phyloP scores from a whole-genome alignment of 2,888 invertebrate genomes.

The Cryptocephalus primarius region DNA sequence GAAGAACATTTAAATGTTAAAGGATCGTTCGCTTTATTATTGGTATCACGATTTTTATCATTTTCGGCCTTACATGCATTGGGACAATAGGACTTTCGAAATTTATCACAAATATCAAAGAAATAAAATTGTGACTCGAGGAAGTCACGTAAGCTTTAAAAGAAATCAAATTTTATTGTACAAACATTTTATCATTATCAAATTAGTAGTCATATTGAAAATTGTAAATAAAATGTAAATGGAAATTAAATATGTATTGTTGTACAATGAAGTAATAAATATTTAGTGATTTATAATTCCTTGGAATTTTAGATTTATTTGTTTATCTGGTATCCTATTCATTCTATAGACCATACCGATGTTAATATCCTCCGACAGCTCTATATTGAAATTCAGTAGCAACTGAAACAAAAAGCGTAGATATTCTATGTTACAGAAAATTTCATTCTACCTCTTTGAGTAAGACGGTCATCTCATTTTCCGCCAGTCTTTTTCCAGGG shows the following conservation, averaged over 20 bases:
- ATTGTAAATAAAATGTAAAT: constrained; percentile 30
- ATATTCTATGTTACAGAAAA: constrained; percentile 24
- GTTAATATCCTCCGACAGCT: constrained; percentile 15
- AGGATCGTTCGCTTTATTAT: no score
- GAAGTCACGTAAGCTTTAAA: constrained; percentile 28
- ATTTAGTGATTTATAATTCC: constrained; percentile 34
- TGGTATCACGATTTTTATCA: background rate
- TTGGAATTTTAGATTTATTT: constrained; percentile 27
- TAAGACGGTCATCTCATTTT: constrained; percentile 42
- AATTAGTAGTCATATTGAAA: constrained; percentile 19
- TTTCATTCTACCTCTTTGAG: constrained; percentile 31
- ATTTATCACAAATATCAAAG: constrained; percentile 17
- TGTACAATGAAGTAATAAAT: constrained; percentile 35
- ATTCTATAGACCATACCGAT: constrained; percentile 36
- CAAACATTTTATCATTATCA: constrained; percentile 28
- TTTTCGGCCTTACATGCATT: constrained; percentile 8
- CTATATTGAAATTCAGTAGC: constrained; percentile 26
- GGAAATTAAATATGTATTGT: constrained; percentile 29
- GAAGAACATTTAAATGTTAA: no score
- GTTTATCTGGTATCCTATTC: constrained; percentile 34
- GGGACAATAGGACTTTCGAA: constrained; percentile 20
- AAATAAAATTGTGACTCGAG: constrained; percentile 7
- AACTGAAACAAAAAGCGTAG: constrained; percentile 29
- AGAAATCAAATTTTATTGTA: constrained; percentile 31
- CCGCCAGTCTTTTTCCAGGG: constrained; percentile 45